These are phyloP conservation scores for Euthynnus affinis DNA, from an alignment of 2,797 vertebrate species.

Conservation along the genomic window DNA sequence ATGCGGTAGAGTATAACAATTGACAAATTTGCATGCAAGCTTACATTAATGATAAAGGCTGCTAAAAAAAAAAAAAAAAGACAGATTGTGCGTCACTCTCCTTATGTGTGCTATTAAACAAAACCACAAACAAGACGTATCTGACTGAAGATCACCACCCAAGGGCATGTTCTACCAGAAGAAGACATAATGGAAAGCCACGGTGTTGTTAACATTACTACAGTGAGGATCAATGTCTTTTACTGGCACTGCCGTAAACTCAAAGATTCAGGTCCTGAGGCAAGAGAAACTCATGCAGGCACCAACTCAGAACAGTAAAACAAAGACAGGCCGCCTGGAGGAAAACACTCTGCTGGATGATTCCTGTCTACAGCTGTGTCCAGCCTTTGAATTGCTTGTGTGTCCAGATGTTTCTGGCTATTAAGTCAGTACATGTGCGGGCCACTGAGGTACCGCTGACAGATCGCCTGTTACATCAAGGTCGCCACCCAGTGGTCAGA, in stretches of 20 bases:
- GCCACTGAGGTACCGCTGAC: slow-evolving; percentile 10
- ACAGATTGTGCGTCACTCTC: not conserved
- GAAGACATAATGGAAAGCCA: slow-evolving; percentile 40
- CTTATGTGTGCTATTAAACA: not conserved
- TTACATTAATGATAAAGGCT: not conserved
- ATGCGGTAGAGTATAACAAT: not conserved
- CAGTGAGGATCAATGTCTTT: slow-evolving; percentile 48
- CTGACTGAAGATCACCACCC: slow-evolving; percentile 28
- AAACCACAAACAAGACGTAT: slow-evolving; percentile 22
- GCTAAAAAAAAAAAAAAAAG: not conserved
- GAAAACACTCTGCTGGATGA: slow-evolving; percentile 59
- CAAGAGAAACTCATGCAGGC: slow-evolving; percentile 38
- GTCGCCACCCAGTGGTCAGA: slow-evolving; percentile 69
- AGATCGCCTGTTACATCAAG: slow-evolving; percentile 16
- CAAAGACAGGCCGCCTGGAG: slow-evolving; percentile 59
- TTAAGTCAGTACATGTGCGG: slow-evolving; percentile 51
- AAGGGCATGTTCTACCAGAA: slow-evolving; percentile 31
- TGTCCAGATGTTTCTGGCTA: slow-evolving; percentile 73
- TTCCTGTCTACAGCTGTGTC: slow-evolving; percentile 72
- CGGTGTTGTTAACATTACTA: slow-evolving; percentile 51
- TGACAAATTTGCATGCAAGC: slow-evolving; percentile 1
- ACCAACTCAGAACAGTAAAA: slow-evolving; percentile 54
- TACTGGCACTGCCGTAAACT: slow-evolving; percentile 47
- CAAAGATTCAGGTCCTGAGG: slow-evolving; percentile 54
- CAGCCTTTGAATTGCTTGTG: slow-evolving; percentile 64